Evolutionary conservation across 2,113 vertebrate species (phyloP).

Genomic region (Astatoreochromis straeleni): DNA sequence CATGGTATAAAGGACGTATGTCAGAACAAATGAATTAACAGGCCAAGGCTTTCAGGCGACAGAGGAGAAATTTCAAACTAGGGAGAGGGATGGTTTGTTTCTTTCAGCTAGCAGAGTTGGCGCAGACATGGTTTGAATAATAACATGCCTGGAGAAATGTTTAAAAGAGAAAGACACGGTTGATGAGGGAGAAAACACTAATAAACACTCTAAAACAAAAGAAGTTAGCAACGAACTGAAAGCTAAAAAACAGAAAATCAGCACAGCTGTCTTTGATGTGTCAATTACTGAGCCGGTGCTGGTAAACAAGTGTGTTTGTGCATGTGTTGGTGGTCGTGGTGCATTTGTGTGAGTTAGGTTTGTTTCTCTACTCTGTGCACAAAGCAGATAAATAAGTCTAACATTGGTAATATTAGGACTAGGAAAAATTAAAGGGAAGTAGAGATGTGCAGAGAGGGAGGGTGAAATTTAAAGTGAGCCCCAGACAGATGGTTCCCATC

Average conservation of each 20-base stretch:
- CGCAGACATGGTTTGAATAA: background rate
- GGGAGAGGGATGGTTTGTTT: background rate
- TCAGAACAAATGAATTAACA: background rate
- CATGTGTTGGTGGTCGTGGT: background rate
- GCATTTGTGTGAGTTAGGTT: background rate
- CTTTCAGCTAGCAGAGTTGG: background rate
- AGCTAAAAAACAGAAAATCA: background rate
- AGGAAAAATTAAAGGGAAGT: background rate
- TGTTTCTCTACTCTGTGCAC: background rate
- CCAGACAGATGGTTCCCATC: background rate
- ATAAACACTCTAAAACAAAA: background rate
- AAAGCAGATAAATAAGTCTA: background rate
- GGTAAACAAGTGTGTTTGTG: background rate
- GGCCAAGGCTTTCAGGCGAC: background rate
- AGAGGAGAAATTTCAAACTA: background rate
- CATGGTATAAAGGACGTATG: background rate
- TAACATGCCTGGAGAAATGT: background rate
- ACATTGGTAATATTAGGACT: background rate
- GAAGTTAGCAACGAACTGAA: background rate
- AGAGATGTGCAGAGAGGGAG: background rate
- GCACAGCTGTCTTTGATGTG: background rate
- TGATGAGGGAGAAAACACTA: background rate
- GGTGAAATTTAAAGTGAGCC: background rate
- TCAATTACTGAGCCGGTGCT: background rate
- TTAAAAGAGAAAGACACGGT: background rate